Base-by-base conservation (phyloP, 1,140 invertebrate species). In the Atta colombica region DNA sequence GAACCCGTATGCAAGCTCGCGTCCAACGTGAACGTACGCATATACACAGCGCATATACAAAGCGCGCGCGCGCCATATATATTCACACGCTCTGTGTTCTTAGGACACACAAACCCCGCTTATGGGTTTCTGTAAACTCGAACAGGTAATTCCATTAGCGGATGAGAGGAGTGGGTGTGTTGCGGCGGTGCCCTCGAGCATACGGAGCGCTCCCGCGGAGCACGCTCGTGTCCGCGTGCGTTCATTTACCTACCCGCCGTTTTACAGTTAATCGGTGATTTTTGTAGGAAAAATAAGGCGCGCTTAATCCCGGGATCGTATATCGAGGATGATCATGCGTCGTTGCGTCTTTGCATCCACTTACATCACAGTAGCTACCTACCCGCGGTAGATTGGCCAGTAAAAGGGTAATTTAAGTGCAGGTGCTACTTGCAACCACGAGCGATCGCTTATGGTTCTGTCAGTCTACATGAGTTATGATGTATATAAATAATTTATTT, bases 61-160 rank as follows among this genome's bases (percentile, higher is more conserved):
- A 35, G 25, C 31, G 74, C 74, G 58, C 75, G 25, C 7, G 53
- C 39, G 25, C 21, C 5, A 60, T 39, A 55, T 39, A 71, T 77
- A 74, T 91, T 91, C 90, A 77, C 90, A 91, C 89, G 90, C 85
- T 71, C 87, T 84, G 89, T 77, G 87, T 90, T 91, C 90, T 87
- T 90, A 87, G 89, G 88, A 91, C 90, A 69, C 66, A 69, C 66
- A 91, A 91, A 91, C 89, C 85, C 65, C 89, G 77, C 85, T 91
- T 91, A 91, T 91, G 85, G 87, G 89, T 90, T 91, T 90, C 90
- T 85, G 89, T 91, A 91, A 91, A 91, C 90, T 91, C 87, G 90
- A 89, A 91, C 90, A 87, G 87, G 90, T 90, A 90, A 91, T 91
- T 91, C 90, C 89, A 91, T 91, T 91, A 91, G 87, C 85, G 78